phyloP scores from a whole-genome alignment of 2,888 invertebrate species.

The Hypomecis punctinalis region DNA sequence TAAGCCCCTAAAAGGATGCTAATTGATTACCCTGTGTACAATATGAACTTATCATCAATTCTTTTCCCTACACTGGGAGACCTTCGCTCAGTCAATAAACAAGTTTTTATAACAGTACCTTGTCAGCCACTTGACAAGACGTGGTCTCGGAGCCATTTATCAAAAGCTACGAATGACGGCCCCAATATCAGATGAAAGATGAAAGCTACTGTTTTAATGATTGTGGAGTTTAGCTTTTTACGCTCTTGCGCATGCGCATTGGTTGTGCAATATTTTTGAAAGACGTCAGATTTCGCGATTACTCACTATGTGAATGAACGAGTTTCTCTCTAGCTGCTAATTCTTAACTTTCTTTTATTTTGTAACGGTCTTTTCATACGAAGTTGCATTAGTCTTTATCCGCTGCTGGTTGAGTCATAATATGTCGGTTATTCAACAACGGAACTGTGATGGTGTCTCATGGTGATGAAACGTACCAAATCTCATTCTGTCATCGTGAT shows the following conservation, averaged over 20 bases:
- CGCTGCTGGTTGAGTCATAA: neutral
- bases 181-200: slow-evolving; percentile 27
- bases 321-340: slow-evolving; percentile 36
- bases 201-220: slow-evolving; percentile 27
- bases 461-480: neutral
- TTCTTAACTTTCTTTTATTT: slow-evolving; percentile 37
- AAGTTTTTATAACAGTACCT: too few relatives aligned
- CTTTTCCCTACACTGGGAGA: too few relatives aligned
- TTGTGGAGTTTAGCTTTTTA: slow-evolving; percentile 16
- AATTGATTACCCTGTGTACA: too few relatives aligned
- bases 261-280: slow-evolving; percentile 37
- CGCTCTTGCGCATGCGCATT: slow-evolving; percentile 22
- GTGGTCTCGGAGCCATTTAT: slow-evolving; percentile 5
- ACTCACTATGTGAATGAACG: slow-evolving; percentile 40
- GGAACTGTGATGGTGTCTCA: neutral
- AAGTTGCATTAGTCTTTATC: slow-evolving; percentile 1
- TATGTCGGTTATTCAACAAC: neutral
- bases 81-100: too few relatives aligned
- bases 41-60: too few relatives aligned
- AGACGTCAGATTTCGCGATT: slow-evolving; percentile 40
- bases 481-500: too few relatives aligned
- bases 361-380: slow-evolving; percentile 25
- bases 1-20: too few relatives aligned
- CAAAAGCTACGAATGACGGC: slow-evolving; percentile 17
- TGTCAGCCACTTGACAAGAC: neutral